Evolutionary conservation across 2,888 invertebrate genomes (phyloP), one percentile per base, ranked within the genome.

Genomic region (Agrochola macilenta): DNA sequence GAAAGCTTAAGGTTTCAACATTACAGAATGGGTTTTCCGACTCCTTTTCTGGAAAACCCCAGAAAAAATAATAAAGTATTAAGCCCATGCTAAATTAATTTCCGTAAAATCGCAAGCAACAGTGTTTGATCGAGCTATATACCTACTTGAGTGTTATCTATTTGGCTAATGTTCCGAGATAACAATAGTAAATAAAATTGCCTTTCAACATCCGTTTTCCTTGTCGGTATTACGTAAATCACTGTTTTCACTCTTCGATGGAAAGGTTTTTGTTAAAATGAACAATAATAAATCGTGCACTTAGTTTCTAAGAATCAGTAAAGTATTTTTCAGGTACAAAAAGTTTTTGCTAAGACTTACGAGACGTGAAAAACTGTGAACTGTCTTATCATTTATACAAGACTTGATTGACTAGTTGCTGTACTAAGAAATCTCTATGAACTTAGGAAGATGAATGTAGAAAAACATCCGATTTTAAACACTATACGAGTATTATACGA

Each of bases 401-500:
- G 72, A 75, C 68, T 75, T 78, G 74, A 69, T 79, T 84, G 68
- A 82, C 76, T 66, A 57, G 35, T 61, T 35, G 8, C 17, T 30
- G n/a, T 43, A 54, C 54, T 57, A 46, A 68, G 66, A 86, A 84
- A 81, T 82, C 60, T 82, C 82, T 78, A 64, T 75, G 58, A 83
- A 79, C 71, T 81, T 76, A 76, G 23, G 26, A 69, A 85, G 83
- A 89, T 89, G 82, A 78, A 86, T 87, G 79, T 83, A 70, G 77
- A 86, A 87, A 86, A 90, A 87, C 89, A 86, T 90, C 78, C 74
- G 85, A 87, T 87, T 86, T 74, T 74, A 69, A 87, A 77, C 82
- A 71, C 65, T 77, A 39, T 76, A n/a, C n/a, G n/a, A n/a, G n/a
- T n/a, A 65, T 65, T 64, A 74, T 65, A 30, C 4, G 35, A 71